Base-by-base conservation (phyloP, 1,140 invertebrate species). In the Drosophila kikkawai region DNA sequence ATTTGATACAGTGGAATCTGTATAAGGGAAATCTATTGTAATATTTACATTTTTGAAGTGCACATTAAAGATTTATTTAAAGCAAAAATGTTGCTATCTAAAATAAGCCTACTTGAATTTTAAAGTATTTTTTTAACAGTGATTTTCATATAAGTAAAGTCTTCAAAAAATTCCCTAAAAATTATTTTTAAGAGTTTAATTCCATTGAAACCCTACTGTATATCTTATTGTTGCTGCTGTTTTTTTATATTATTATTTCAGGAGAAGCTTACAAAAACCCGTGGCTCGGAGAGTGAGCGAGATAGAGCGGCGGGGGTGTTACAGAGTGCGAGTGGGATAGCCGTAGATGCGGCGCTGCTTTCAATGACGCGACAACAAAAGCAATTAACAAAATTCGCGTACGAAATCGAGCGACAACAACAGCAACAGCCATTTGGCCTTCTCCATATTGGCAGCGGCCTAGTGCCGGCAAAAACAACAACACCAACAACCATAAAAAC, bases 381-480 rank as follows among this genome's bases (percentile, higher is more conserved):
- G 50, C 51, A 59, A 68, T 68, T 55, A 74, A 87, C 60, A 51
- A 74, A 83, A 74, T 77, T 82, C 83, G 70, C 76, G 70, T 58
- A 70, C 44, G 53, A 76, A 80, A 79, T 73, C 63, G 32, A 58
- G 41, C 41, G 41, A 17, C 29, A 75, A 61, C 26, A 59, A 29
- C 19, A 64, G 50, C 39, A 64, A 63, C 55, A 58, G 45, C 58
- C 57, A 56, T 67, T 78, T 29, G 75, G 75, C 75, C 75, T 78
- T 78, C 75, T 69, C 44, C 59, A 58, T 73, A 79, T 48, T 50
- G 34, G 50, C 64, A 64, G 50, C 32, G 41, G 80, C 61, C 71
- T 68, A 68, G 56, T 22, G 55, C 69, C 59, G 71, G 71, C 58
- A 65, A 74, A 22, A 55, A 53, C 58, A 73, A 42, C 53, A 75